Base-by-base conservation (phyloP, 2,888 invertebrate species). In the Tenthredo scrophulariae region DNA sequence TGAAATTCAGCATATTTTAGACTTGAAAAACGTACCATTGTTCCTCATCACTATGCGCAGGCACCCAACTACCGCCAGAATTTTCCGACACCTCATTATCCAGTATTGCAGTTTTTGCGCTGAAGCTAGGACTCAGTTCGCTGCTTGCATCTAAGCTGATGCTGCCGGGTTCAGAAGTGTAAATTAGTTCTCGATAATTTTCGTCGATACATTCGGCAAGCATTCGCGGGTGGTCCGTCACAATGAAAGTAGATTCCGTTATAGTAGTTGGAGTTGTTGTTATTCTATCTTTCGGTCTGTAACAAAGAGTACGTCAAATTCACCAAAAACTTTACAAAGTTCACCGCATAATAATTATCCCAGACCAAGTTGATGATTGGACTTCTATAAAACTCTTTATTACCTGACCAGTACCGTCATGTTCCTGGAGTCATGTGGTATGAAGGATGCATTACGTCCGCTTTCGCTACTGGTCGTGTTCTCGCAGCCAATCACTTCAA, bases 11-110 rank as follows among this genome's bases (percentile, higher is more conserved):
- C 6, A 74, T 40, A 54, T 40, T 22, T 33, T 83, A 85, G 84
- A 40, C 87, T 83, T 85, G 1, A 62, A 46, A 33, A 65, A 67
- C 84, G 84, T 84, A 87, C 90, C 96, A 97, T 92, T 97, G 97
- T 89, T 96, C 93, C 87, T 93, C 90, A 90, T 96, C 95, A 37
- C 94, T 93, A 29, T 92, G 91, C 74, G 93, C 93, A 0, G 98
- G 96, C 84, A 95, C 95, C 98, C 98, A 98, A 89, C 96, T 96
- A 72, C 95, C 96, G 67, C 94, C 95, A 62, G 90, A 90, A 26
- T 85, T 58, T 37, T 89, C 89, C 3, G 89, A 89, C 2, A 91
- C 88, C 62, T 93, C 90, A 4, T 92, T 93, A 85, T 93, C 91
- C 4, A 96, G 92, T 70, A 95, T 93, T 0, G 95, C 95, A 89